Conservation (phyloP, 2,797 vertebrate species). For the Chaunax sp. region DNA sequence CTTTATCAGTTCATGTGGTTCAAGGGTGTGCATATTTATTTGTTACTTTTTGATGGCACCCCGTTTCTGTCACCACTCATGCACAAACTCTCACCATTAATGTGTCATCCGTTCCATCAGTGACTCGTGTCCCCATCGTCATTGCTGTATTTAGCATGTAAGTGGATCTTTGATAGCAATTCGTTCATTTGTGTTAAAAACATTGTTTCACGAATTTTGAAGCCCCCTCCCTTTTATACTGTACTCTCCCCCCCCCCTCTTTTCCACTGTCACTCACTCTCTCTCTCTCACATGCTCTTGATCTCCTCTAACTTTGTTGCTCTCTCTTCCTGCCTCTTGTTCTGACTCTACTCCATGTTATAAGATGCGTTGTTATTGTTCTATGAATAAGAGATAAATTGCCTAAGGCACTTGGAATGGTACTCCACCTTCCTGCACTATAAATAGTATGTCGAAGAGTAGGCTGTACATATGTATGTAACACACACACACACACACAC, state of each 20-base stretch:
- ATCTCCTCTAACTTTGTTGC: constrained; percentile 26
- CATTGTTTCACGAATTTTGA: constrained; percentile 19
- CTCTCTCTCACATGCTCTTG: neutral
- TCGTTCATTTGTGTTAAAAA: constrained; percentile 43
- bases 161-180: constrained; percentile 44
- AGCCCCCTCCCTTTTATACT: neutral
- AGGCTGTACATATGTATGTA: constrained; percentile 11
- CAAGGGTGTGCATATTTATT: neutral
- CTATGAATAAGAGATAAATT: constrained; percentile 67
- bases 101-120: constrained; percentile 51
- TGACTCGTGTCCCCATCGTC: constrained; percentile 48
- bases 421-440: constrained; percentile 56
- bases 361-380: constrained; percentile 66
- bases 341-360: constrained; percentile 31
- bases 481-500: neutral
- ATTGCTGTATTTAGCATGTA: constrained; percentile 28
- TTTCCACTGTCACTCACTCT: too few species aligned
- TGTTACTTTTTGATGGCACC: neutral
- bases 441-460: constrained; percentile 44
- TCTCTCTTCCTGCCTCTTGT: constrained; percentile 16
- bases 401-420: constrained; percentile 50
- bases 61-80: neutral
- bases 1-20: constrained; percentile 9
- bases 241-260: too few species aligned
- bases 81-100: constrained; percentile 35